These are phyloP conservation scores for Cryptocephalus moraei DNA, from an alignment of 2,888 invertebrate genomes.

Conservation along the genomic window DNA sequence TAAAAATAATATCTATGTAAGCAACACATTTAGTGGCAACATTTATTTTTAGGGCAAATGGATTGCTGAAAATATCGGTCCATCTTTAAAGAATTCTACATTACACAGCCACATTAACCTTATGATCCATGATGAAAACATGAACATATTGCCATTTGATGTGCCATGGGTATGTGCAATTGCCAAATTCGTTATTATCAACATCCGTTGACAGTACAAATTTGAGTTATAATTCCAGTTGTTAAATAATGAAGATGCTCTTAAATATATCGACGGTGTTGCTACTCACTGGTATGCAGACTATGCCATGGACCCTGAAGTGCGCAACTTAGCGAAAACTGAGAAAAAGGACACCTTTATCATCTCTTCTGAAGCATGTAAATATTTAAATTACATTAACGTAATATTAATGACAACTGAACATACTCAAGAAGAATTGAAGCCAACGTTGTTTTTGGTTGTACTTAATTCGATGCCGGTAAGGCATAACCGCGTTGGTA, in stretches of 20 bases:
- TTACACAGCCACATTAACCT: conserved; percentile 53
- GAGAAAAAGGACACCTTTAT: conserved; percentile 59
- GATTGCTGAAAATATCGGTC: conserved; percentile 64
- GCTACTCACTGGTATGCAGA: conserved; percentile 77
- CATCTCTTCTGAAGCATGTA: conserved; percentile 69
- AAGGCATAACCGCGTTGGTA: no score
- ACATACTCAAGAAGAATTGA: no score
- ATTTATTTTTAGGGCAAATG: conserved; percentile 49
- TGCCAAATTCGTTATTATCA: no score
- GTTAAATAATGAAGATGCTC: conserved; percentile 4
- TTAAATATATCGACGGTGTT: conserved; percentile 58
- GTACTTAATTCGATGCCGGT: no score
- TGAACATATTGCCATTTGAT: conserved; percentile 48
- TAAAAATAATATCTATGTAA: no score
- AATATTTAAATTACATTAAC: no score
- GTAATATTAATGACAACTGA: no score
- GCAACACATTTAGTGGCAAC: no score
- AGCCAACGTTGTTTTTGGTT: no score
- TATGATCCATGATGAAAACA: conserved; percentile 67
- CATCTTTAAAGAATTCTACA: conserved; percentile 47
- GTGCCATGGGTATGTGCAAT: conserved; percentile 7
- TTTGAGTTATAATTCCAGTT: background rate
- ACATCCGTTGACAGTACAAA: no score
- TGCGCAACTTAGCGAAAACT: conserved; percentile 50
- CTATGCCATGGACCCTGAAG: conserved; percentile 41